These are phyloP conservation scores for Motacilla alba DNA, from an alignment of 2,113 vertebrate species.

Conservation along the genomic window DNA sequence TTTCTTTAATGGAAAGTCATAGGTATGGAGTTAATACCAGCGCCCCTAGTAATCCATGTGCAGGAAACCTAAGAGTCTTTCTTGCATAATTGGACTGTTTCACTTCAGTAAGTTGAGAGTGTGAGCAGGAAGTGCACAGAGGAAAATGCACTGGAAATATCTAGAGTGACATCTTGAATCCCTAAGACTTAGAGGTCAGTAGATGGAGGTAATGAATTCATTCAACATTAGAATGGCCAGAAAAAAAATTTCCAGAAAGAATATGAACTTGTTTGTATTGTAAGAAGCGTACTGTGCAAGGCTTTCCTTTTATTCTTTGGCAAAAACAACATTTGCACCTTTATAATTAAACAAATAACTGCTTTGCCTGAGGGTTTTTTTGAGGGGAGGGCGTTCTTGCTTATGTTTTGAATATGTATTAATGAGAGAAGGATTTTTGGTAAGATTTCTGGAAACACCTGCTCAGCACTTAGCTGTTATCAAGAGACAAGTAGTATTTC, in stretches of 20 bases:
- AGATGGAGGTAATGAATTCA: neutral
- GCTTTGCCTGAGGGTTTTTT: neutral
- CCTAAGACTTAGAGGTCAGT: neutral
- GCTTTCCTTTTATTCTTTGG: neutral
- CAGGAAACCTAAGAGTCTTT: neutral
- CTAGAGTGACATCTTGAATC: neutral
- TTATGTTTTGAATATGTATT: neutral
- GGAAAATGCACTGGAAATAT: neutral
- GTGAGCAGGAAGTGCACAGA: neutral
- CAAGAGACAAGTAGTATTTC: neutral
- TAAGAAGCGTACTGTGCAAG: neutral
- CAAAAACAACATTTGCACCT: neutral
- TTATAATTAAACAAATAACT: neutral
- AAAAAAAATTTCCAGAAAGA: neutral
- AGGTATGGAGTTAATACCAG: neutral
- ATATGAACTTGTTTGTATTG: neutral
- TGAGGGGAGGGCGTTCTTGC: accelerated
- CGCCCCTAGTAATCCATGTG: neutral
- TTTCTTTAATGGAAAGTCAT: neutral
- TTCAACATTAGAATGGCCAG: neutral
- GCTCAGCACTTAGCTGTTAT: neutral
- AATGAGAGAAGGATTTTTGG: neutral
- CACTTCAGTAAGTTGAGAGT: neutral
- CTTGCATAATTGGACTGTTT: neutral
- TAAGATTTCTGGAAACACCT: neutral